These are phyloP conservation scores for Myopa tessellatipennis DNA, from an alignment of 2,888 invertebrate genomes.

Conservation along the genomic window DNA sequence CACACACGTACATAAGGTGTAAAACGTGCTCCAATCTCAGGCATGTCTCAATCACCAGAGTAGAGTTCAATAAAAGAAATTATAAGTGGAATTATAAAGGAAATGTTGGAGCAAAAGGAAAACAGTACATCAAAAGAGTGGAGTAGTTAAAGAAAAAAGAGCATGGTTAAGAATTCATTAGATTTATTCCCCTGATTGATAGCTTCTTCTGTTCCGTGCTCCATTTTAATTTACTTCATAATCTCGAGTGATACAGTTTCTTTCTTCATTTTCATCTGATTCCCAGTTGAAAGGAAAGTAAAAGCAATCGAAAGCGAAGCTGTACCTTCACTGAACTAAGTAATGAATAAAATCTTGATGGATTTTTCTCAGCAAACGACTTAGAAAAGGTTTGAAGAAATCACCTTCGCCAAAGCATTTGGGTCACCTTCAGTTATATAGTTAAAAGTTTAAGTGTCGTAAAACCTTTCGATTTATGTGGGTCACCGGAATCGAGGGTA, in stretches of 20 bases:
- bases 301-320: neutral
- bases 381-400: neutral
- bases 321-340: neutral
- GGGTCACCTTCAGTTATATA: constrained; percentile 3
- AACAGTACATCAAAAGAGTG: too few relatives aligned
- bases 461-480: constrained; percentile 19
- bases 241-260: neutral
- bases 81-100: too few relatives aligned
- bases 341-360: neutral
- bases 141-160: too few relatives aligned
- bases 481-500: neutral
- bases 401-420: neutral
- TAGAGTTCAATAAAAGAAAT: too few relatives aligned
- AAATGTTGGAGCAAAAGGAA: too few relatives aligned
- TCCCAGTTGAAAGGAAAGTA: neutral
- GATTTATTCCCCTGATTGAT: too few relatives aligned
- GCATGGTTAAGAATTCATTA: too few relatives aligned
- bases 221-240: too few relatives aligned
- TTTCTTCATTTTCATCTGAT: neutral
- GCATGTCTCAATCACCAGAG: too few relatives aligned
- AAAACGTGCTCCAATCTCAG: too few relatives aligned
- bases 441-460: neutral
- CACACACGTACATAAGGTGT: neutral
- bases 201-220: too few relatives aligned
- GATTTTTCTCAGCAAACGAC: neutral